A percentile compares a stretch with the other conserved stretches of the same genome.
Conservation (phyloP, 2,113 vertebrate genomes). For the Lophura nycthemera region DNA sequence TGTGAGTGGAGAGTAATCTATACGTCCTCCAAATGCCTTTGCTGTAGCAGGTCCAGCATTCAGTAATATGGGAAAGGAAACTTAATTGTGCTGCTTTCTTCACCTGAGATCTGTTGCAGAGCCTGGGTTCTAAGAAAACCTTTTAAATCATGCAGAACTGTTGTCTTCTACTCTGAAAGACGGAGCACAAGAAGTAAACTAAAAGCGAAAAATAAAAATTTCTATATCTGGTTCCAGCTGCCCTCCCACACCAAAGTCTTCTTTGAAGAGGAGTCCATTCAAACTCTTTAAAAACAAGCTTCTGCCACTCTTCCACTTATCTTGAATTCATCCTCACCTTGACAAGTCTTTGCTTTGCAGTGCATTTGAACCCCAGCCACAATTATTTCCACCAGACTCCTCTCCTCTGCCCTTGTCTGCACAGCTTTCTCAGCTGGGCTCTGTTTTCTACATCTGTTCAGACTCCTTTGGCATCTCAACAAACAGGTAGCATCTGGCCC, state of each 20-base stretch:
- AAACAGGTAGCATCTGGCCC: neutral
- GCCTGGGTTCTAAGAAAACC: neutral
- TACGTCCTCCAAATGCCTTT: neutral
- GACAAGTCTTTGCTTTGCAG: too few relatives aligned
- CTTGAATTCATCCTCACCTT: neutral
- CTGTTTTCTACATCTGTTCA: neutral
- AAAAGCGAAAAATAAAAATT: neutral
- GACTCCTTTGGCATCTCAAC: neutral
- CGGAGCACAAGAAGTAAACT: accelerated
- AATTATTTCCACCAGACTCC: neutral
- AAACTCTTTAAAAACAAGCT: neutral
- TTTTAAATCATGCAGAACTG: neutral
- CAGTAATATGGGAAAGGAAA: neutral
- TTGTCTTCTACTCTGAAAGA: neutral
- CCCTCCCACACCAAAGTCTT: neutral
- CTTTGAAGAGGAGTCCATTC: neutral
- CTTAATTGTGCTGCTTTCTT: neutral
- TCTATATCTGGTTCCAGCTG: neutral
- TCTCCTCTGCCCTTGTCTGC: neutral
- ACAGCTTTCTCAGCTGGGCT: neutral
- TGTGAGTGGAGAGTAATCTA: neutral
- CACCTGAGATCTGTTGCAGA: neutral
- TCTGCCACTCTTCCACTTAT: neutral
- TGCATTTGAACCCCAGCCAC: neutral
- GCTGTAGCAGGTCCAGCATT: neutral